Evolutionary conservation across 2,888 invertebrate genomes (phyloP).

Genomic region (Taphrorychus bicolor): DNA sequence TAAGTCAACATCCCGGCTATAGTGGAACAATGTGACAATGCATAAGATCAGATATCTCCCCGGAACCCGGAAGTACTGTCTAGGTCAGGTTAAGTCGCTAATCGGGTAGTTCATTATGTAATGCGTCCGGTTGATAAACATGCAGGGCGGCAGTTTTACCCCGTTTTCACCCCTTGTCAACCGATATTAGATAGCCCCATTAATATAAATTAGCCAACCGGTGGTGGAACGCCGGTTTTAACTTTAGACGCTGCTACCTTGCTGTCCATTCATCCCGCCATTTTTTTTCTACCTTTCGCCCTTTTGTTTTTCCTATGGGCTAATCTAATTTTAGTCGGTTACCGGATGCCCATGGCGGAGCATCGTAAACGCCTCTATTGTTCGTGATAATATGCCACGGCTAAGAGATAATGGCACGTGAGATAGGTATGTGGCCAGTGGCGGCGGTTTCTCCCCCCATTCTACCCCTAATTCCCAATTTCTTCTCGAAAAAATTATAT

Average conservation of each 20-base stretch:
- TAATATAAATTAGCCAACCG: conserved; percentile 56
- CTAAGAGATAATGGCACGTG: conserved; percentile 20
- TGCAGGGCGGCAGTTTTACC: conserved; percentile 43
- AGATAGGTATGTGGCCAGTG: conserved; percentile 12
- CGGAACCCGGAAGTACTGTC: conserved; percentile 43
- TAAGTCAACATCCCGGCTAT: not conserved
- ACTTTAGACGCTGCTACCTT: conserved; percentile 36
- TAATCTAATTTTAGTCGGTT: conserved; percentile 41
- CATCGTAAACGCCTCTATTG: conserved; percentile 38
- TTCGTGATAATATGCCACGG: conserved; percentile 27
- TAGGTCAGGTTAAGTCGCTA: conserved; percentile 48
- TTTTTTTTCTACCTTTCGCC: conserved; percentile 35
- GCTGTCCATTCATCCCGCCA: conserved; percentile 39
- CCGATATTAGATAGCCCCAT: conserved; percentile 57
- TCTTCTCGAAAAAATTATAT: too few relatives aligned
- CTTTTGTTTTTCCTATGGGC: conserved; percentile 41
- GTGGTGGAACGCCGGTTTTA: conserved; percentile 33
- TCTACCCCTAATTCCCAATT: too few relatives aligned
- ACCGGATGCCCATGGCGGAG: conserved; percentile 31
- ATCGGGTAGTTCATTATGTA: conserved; percentile 56
- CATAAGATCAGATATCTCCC: conserved; percentile 24
- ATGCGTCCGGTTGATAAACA: conserved; percentile 56
- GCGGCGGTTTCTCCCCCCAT: not conserved
- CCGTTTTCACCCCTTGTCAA: conserved; percentile 49
- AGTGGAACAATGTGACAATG: conserved; percentile 19